A percentile compares a stretch with the other conserved stretches of the same genome.
phyloP scores from a whole-genome alignment of 2,888 invertebrate species.

The Tuta absoluta region DNA sequence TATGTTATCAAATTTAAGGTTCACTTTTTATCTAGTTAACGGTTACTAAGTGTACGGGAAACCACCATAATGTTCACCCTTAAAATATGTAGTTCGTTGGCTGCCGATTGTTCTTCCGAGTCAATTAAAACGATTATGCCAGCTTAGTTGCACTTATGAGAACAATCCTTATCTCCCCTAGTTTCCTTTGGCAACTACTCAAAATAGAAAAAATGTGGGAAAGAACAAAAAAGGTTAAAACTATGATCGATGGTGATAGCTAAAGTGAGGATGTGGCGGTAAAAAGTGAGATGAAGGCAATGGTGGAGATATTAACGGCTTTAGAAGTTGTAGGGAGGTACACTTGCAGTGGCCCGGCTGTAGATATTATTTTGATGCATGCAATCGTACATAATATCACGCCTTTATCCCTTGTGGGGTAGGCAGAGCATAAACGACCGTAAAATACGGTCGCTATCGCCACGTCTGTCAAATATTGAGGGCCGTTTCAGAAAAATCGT shows the following conservation, averaged over 20 bases:
- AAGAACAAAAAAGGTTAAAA: conserved; percentile 36
- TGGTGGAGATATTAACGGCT: neutral
- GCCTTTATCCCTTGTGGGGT: too few relatives aligned
- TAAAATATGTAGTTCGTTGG: too few relatives aligned
- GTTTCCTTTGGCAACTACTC: conserved; percentile 56
- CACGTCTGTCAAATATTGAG: too few relatives aligned
- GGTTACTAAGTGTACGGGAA: too few relatives aligned
- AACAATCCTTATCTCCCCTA: conserved; percentile 66
- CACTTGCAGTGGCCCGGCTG: neutral
- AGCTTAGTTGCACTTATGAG: conserved; percentile 41
- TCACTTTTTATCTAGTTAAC: too few relatives aligned
- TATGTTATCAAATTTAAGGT: too few relatives aligned
- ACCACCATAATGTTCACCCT: too few relatives aligned
- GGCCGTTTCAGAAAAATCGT: too few relatives aligned
- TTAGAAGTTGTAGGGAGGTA: neutral
- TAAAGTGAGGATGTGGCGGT: conserved; percentile 22
- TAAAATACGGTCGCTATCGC: too few relatives aligned
- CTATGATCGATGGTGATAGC: conserved; percentile 42
- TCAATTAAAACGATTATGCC: conserved; percentile 54
- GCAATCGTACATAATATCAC: too few relatives aligned
- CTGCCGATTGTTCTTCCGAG: conserved; percentile 15
- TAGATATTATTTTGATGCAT: too few relatives aligned
- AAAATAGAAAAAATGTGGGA: conserved; percentile 30
- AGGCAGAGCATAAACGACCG: too few relatives aligned
- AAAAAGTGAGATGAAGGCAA: conserved; percentile 7